These are phyloP conservation scores for Scolanthus callimorphus DNA, from an alignment of 92 coral and sea anemone genomes.

Conservation along the genomic window DNA sequence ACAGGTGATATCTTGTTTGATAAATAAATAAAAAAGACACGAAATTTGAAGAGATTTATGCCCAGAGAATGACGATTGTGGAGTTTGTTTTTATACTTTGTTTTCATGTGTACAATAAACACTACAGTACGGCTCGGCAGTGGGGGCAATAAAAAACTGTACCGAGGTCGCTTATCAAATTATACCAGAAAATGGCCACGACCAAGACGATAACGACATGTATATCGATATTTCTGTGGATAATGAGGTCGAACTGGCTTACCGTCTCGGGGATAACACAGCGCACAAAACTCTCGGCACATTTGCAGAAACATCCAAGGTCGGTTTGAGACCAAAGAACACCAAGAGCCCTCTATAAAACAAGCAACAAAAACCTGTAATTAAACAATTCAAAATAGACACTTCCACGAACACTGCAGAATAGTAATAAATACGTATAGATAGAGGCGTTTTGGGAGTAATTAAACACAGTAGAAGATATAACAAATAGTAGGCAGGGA, in stretches of 20 bases:
- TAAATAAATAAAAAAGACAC: no score
- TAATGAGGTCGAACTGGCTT: slow-evolving; percentile 22
- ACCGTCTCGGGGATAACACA: slow-evolving; percentile 73
- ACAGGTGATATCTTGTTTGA: no score
- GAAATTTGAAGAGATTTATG: no score
- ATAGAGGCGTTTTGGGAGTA: slow-evolving; percentile 1
- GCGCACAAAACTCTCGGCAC: slow-evolving; percentile 66
- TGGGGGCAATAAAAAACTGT: no score
- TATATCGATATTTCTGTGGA: not conserved
- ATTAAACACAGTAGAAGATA: not conserved
- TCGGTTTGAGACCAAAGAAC: slow-evolving; percentile 53
- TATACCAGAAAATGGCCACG: not conserved
- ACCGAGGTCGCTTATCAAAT: no score
- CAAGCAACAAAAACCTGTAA: slow-evolving; percentile 23
- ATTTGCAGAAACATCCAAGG: slow-evolving; percentile 38
- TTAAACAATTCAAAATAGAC: slow-evolving; percentile 16
- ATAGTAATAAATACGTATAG: not conserved
- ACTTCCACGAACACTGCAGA: slow-evolving; percentile 6
- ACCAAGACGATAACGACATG: not conserved
- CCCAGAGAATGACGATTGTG: no score
- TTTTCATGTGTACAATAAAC: no score
- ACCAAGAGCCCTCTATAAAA: slow-evolving; percentile 54
- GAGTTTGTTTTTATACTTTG: no score
- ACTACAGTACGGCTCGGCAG: no score
- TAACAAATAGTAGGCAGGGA: slow-evolving; percentile 2